Evolutionary conservation across 2,888 invertebrate genomes (phyloP), one percentile per base, ranked within the genome.

Genomic region (Norana najaformis): DNA sequence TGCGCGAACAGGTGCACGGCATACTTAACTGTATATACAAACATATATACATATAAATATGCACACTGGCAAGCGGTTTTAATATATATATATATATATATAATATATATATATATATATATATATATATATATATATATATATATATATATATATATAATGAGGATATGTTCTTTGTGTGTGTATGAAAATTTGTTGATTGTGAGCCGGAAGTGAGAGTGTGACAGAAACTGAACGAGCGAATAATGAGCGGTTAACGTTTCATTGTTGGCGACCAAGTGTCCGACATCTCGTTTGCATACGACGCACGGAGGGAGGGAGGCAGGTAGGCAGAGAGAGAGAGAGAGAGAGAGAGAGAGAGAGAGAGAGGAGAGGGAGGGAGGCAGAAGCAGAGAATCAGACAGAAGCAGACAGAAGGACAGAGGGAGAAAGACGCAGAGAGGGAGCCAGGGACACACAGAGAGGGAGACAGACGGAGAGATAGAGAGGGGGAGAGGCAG

Each of bases 11-110:
- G 36, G 18, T 34, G 35, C 34, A 18, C 20, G 13, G 20, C 39
- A 18, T 18, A 85, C 14, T 14, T 85, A 16, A 18, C 18, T 85
- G n/a, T 85, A 85, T 85, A 85, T 85, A 85, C n/a, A 85, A 18
- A 85, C n/a, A 85, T 85, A 85, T 85, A 85, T 88, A 37, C 36
- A 88, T 38, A 88, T 88, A 37, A 23, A 37, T 53, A 53, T 53
- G 23, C 23, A 53, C 23, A 53, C 23, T n/a, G n/a, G n/a, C n/a
- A n/a, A n/a, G n/a, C n/a, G n/a, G n/a, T n/a, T n/a, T n/a, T n/a
- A n/a, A 30, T 83, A n/a, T 34, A n/a, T 35, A n/a, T 83, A 30
- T 83, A n/a, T 83, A 30, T 83, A n/a, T n/a, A n/a, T 35, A n/a
- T 83, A 30, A n/a, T 83, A 30, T 83, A n/a, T 83, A 23, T 34